Percentiles rank a stretch among this genome's conserved stretches.
Evolutionary conservation across 2,113 vertebrate genomes (phyloP).

Genomic region (Vanacampus margaritifer): DNA sequence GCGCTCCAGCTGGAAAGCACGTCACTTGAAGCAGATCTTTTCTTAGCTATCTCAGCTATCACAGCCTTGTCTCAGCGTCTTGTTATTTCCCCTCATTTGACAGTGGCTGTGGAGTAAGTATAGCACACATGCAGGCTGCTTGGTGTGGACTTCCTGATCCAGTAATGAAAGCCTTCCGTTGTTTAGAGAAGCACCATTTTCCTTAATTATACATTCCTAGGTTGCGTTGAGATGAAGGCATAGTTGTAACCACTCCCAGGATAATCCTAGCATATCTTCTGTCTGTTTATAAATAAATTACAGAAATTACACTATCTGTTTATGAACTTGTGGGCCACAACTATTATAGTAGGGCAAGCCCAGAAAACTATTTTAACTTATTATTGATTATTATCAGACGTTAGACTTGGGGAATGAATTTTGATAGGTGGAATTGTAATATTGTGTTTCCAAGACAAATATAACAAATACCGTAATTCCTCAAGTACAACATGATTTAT

Average conservation of each 20-base stretch:
- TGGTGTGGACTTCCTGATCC: slow-evolving; percentile 51
- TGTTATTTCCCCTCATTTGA: slow-evolving; percentile 41
- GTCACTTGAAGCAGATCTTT: slow-evolving; percentile 37
- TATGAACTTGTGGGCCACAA: background rate
- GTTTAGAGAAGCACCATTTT: slow-evolving; percentile 53
- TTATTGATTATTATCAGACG: background rate
- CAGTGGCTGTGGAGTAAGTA: slow-evolving; percentile 37
- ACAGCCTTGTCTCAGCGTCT: slow-evolving; percentile 29
- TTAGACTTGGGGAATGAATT: background rate
- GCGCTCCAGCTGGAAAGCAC: slow-evolving; percentile 2
- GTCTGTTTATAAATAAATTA: slow-evolving; percentile 19
- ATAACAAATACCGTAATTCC: no score
- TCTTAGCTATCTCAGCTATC: slow-evolving; percentile 23
- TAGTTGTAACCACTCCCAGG: slow-evolving; percentile 42
- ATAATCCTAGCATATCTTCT: slow-evolving; percentile 27
- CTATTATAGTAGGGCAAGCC: slow-evolving; percentile 12
- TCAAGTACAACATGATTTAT: no score
- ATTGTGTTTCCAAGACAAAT: no score
- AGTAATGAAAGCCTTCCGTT: slow-evolving; percentile 67
- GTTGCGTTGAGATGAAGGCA: slow-evolving; percentile 30
- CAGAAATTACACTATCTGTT: slow-evolving; percentile 21
- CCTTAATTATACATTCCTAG: slow-evolving; percentile 58
- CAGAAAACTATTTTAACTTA: background rate
- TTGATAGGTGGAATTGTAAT: background rate
- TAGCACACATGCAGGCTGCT: slow-evolving; percentile 38